Evolutionary conservation across 2,888 invertebrate genomes (phyloP).

Genomic region (Trissolcus brochymenae): DNA sequence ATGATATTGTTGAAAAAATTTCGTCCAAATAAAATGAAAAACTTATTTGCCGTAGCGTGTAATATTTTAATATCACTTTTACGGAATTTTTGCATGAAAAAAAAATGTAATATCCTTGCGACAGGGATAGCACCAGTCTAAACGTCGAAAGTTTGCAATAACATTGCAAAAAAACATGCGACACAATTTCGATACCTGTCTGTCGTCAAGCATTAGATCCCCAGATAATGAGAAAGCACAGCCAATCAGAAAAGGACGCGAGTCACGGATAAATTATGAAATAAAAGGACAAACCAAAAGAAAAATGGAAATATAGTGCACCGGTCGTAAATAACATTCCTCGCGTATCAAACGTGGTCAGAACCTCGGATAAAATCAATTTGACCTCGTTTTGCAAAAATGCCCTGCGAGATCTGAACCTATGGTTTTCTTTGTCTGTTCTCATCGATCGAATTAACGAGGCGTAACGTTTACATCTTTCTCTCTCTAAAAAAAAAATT

Average conservation of each 20-base stretch:
- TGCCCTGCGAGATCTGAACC: slow-evolving; percentile 54
- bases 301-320: slow-evolving; percentile 61
- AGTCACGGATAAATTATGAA: slow-evolving; percentile 44
- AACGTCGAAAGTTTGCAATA: slow-evolving; percentile 7
- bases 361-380: slow-evolving; percentile 64
- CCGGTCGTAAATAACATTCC: slow-evolving; percentile 66
- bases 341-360: slow-evolving; percentile 52
- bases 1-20: too few species aligned
- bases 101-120: slow-evolving; percentile 44
- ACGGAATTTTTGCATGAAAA: neutral
- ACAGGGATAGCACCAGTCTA: slow-evolving; percentile 9
- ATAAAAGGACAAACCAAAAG: slow-evolving; percentile 26
- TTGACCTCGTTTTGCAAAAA: slow-evolving; percentile 63
- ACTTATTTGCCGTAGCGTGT: neutral
- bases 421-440: slow-evolving; percentile 25
- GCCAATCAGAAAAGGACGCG: slow-evolving; percentile 22
- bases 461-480: slow-evolving; percentile 12
- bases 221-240: slow-evolving; percentile 22
- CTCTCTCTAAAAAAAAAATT: too few species aligned
- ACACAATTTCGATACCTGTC: slow-evolving; percentile 29
- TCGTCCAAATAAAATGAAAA: too few species aligned
- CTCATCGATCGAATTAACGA: slow-evolving; percentile 20
- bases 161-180: slow-evolving; percentile 34
- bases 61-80: neutral
- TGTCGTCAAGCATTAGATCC: slow-evolving; percentile 28